phyloP scores from a whole-genome alignment of 2,113 vertebrate species.

The Hydrolagus affinis region DNA sequence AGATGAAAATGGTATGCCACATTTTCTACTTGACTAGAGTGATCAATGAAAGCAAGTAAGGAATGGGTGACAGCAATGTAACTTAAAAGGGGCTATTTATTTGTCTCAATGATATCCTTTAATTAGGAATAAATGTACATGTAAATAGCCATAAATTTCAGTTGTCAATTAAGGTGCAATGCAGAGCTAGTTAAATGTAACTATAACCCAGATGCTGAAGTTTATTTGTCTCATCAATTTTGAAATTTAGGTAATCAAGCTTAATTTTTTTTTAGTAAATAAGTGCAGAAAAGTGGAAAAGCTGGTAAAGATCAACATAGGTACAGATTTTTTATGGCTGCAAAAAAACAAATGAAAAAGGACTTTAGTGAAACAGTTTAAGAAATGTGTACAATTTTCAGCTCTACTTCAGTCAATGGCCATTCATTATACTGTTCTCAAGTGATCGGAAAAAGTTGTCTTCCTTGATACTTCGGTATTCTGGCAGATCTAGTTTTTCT shows the following conservation, averaged over 20 bases:
- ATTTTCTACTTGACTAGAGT: too few relatives aligned
- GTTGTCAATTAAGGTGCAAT: constrained; percentile 7
- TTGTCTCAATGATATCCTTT: too few relatives aligned
- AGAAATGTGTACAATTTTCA: not conserved
- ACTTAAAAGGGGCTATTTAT: too few relatives aligned
- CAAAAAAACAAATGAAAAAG: not conserved
- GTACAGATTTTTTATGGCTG: not conserved
- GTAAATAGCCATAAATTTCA: not conserved
- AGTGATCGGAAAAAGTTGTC: constrained; percentile 73
- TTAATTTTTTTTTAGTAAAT: not conserved
- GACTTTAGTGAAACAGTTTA: not conserved
- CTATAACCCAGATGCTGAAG: not conserved
- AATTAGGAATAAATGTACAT: too few relatives aligned
- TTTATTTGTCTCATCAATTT: too few relatives aligned
- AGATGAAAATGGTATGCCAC: too few relatives aligned
- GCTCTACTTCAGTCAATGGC: constrained; percentile 52
- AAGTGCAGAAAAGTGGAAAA: not conserved
- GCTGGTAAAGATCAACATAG: not conserved
- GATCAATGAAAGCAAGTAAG: too few relatives aligned
- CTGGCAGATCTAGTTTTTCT: constrained; percentile 71
- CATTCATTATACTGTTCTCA: constrained; percentile 62
- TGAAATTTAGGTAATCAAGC: not conserved
- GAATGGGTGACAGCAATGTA: too few relatives aligned
- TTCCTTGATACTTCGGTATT: constrained; percentile 73
- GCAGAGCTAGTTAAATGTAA: not conserved